Conservation (phyloP, 1,140 invertebrate genomes). For the Megalopta genalis region DNA sequence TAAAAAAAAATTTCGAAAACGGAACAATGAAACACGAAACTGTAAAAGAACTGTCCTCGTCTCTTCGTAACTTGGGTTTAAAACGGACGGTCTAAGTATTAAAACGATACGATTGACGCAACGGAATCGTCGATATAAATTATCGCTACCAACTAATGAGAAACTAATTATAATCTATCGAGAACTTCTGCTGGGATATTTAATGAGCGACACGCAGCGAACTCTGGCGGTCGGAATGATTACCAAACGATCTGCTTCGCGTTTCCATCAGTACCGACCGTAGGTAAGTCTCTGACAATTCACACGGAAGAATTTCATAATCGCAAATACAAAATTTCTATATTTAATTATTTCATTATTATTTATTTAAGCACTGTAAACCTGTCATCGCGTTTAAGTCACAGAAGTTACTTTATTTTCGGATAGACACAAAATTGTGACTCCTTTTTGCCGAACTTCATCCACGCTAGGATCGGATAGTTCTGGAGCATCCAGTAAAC, state of each 20-base stretch:
- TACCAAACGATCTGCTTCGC: not conserved
- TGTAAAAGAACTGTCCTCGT: not conserved
- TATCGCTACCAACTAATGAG: not conserved
- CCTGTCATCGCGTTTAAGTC: not conserved
- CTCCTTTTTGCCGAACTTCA: conserved; percentile 46
- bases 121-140: not conserved
- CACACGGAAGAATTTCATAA: no score
- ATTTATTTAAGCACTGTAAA: no score
- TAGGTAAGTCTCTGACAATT: not conserved
- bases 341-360: no score
- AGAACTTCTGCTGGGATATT: not conserved
- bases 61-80: not conserved
- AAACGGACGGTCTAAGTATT: not conserved
- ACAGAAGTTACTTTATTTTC: not conserved
- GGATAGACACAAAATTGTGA: conserved; percentile 13
- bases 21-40: not conserved
- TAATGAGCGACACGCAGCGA: conserved; percentile 9
- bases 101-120: not conserved
- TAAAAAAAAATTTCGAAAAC: no score
- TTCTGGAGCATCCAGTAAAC: conserved; percentile 30
- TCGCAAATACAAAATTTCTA: no score
- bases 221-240: not conserved
- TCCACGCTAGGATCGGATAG: conserved; percentile 43
- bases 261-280: not conserved
- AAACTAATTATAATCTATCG: not conserved